phyloP scores from a whole-genome alignment of 2,888 invertebrate genomes.

The Scrobipalpa costella region DNA sequence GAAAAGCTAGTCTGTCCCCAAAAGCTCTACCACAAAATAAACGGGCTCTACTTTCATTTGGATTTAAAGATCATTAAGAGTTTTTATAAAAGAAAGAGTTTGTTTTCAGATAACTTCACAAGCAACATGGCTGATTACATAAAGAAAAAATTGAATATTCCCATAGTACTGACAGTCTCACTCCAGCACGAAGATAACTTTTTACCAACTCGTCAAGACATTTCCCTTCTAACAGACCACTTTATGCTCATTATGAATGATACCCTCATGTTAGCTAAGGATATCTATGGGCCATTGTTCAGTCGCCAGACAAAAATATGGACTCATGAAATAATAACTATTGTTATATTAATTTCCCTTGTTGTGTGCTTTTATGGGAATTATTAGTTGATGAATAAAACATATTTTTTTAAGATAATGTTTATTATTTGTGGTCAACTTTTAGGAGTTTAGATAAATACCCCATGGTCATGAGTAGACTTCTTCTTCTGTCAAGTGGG shows the following conservation, averaged over 20 bases:
- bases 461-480: too few species aligned
- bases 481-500: too few species aligned
- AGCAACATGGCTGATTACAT: constrained; percentile 73
- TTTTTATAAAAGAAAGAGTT: not conserved
- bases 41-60: too few species aligned
- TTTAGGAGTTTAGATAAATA: too few species aligned
- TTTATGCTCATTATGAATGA: constrained; percentile 56
- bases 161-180: constrained; percentile 63
- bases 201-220: constrained; percentile 47
- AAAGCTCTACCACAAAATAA: too few species aligned
- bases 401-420: not conserved
- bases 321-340: not conserved
- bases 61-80: too few species aligned
- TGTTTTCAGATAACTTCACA: constrained; percentile 56
- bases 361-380: too few species aligned
- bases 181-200: constrained; percentile 48
- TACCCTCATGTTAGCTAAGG: constrained; percentile 52
- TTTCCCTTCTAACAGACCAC: constrained; percentile 46
- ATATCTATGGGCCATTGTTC: constrained; percentile 67
- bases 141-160: constrained; percentile 62
- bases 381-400: too few species aligned
- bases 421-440: too few species aligned
- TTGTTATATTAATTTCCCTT: not conserved
- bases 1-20: too few species aligned
- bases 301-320: constrained; percentile 34